Percentiles rank a stretch among this genome's conserved stretches.
Evolutionary conservation across 2,797 vertebrate species (phyloP).

Genomic region (Poecilia wingei): DNA sequence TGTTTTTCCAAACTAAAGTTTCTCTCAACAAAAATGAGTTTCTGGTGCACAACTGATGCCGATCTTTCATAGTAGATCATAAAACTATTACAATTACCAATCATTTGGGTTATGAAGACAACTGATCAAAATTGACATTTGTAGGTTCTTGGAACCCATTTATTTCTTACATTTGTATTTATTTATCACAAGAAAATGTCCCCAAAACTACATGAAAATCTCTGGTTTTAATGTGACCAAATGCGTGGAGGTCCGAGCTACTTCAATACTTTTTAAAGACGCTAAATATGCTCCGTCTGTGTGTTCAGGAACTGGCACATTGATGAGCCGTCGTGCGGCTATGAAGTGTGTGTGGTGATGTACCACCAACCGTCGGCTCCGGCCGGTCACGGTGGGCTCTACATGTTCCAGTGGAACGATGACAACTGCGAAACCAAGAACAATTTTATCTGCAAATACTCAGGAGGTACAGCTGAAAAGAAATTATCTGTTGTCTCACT

Average conservation of each 20-base stretch:
- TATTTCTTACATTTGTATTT: background rate
- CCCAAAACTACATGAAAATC: background rate
- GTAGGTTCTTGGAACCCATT: background rate
- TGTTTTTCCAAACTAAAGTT: background rate
- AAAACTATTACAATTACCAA: background rate
- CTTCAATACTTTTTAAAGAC: background rate
- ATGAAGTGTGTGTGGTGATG: conserved; percentile 95
- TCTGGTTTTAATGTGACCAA: background rate
- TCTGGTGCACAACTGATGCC: background rate
- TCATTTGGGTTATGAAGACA: background rate
- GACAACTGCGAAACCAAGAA: conserved; percentile 96
- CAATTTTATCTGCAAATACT: conserved; percentile 98
- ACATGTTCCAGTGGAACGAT: conserved; percentile 97
- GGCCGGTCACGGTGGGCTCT: conserved; percentile 83
- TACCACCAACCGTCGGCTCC: conserved; percentile 96
- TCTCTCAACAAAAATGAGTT: background rate
- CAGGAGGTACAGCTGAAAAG: conserved; percentile 77
- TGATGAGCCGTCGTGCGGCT: conserved; percentile 96
- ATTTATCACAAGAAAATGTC: background rate
- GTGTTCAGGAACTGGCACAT: conserved; percentile 91
- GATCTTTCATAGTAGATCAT: background rate
- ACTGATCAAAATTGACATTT: background rate
- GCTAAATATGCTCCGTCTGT: conserved; percentile 1
- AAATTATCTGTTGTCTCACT: background rate
- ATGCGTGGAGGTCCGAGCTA: too few relatives aligned